Base-by-base conservation (phyloP, 2,113 vertebrate species). In the Haliaeetus leucogaster region DNA sequence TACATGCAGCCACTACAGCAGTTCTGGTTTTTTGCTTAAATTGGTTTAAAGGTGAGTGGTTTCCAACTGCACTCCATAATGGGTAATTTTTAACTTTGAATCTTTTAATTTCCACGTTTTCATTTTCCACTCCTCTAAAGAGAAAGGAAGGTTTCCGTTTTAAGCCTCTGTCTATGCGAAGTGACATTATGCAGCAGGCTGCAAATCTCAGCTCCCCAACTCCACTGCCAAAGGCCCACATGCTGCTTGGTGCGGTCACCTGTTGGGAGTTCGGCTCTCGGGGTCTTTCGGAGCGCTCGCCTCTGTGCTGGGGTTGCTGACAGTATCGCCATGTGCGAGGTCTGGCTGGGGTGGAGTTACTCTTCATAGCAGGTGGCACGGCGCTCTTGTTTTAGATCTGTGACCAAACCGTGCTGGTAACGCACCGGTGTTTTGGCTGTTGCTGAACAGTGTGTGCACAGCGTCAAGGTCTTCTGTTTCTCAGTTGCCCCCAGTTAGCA, bases 291-390 rank as follows among this genome's bases (percentile, higher is more conserved):
- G 14, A 17, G 32, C 7, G 7, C 62, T 78, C 40, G 47, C 40
- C 47, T 65, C 30, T 38, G 36, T 83, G 67, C 47, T 27, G 26
- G 23, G 13, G 15, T 1, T 63, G 42, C 45, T 56, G 79, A 40
- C 0, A 1, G 27, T 14, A 59, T 27, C 22, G 6, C 34, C 0
- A 0, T 2, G 2, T 10, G 4, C 20, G 21, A 30, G 21, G 4
- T 48, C 45, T 47, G 58, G 11, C 58, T 72, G 23, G 6, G 26
- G 68, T 34, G n/a, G 25, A 45, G 21, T 42, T 43, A 32, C 3
- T 36, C 30, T 50, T 58, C 1, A 0, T 2, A 52, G 40, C 0
- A 74, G 18, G 45, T 25, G 61, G 26, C 8, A 27, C 3, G 4
- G 20, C 16, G 38, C 68, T 73, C 48, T n/a, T n/a, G 40, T 4